Conservation (phyloP, 2,113 vertebrate genomes). For the Perca flavescens region DNA sequence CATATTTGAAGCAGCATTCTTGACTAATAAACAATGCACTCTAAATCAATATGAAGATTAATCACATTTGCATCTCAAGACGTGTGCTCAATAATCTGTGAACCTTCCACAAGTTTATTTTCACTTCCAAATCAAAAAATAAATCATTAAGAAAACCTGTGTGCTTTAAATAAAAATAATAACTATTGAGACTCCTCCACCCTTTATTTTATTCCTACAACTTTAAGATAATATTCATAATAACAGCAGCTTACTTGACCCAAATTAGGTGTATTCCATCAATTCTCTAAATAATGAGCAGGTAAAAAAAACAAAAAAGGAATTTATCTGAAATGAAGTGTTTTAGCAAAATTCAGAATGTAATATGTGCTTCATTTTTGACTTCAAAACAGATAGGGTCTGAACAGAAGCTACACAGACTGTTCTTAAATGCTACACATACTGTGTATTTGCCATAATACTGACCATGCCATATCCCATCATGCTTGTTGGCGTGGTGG, state of each 20-base stretch:
- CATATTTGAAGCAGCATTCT: not conserved
- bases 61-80: not conserved
- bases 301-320: not conserved
- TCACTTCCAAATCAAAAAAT: not conserved
- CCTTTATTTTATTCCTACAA: slow-evolving; percentile 10
- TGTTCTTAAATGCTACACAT: not conserved
- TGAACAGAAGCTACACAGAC: not conserved
- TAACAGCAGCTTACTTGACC: not conserved
- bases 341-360: not conserved
- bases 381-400: not conserved
- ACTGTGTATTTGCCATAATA: slow-evolving; percentile 35
- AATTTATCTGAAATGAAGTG: not conserved
- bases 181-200: slow-evolving; percentile 5
- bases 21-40: not conserved
- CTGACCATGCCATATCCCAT: slow-evolving; percentile 97
- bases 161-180: slow-evolving; percentile 9
- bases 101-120: not conserved
- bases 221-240: not conserved
- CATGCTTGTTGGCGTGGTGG: slow-evolving; percentile 97
- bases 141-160: not conserved
- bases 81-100: not conserved
- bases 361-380: not conserved
- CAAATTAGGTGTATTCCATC: not conserved
- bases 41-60: not conserved
- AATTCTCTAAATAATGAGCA: not conserved